These are phyloP conservation scores for Archivesica marissinica DNA, from an alignment of 1,140 invertebrate genomes.

Conservation along the genomic window DNA sequence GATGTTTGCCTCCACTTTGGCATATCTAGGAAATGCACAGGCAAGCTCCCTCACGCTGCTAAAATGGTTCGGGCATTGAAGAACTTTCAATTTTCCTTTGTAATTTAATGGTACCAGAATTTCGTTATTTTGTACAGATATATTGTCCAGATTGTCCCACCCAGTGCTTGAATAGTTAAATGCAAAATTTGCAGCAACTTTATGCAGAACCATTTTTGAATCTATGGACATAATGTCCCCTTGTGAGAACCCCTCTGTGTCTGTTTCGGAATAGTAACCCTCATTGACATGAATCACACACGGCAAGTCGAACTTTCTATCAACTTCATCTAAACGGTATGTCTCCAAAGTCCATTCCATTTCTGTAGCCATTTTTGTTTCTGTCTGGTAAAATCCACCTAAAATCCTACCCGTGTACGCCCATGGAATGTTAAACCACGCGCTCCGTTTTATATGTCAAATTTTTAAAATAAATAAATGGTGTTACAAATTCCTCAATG, in stretches of 20 bases:
- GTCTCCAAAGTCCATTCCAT: slow-evolving; percentile 22
- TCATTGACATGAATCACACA: slow-evolving; percentile 32
- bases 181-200: slow-evolving; percentile 45
- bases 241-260: slow-evolving; percentile 34
- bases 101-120: slow-evolving; percentile 54
- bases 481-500: no score
- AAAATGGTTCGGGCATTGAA: background rate
- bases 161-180: background rate
- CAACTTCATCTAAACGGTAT: slow-evolving; percentile 42
- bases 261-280: slow-evolving; percentile 25
- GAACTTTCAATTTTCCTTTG: slow-evolving; percentile 34
- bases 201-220: slow-evolving; percentile 23
- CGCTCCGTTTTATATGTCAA: no score
- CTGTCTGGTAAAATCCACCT: no score
- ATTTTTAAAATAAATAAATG: no score
- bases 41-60: slow-evolving; percentile 9
- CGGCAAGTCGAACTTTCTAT: slow-evolving; percentile 18
- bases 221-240: slow-evolving; percentile 38
- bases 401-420: no score
- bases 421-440: no score
- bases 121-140: background rate
- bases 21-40: slow-evolving; percentile 31
- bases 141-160: background rate
- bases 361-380: background rate
- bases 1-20: background rate